A percentile compares a stretch with the other conserved stretches of the same genome.
These are phyloP conservation scores for Beris morrisii DNA, from an alignment of 2,888 invertebrate species.

Conservation along the genomic window DNA sequence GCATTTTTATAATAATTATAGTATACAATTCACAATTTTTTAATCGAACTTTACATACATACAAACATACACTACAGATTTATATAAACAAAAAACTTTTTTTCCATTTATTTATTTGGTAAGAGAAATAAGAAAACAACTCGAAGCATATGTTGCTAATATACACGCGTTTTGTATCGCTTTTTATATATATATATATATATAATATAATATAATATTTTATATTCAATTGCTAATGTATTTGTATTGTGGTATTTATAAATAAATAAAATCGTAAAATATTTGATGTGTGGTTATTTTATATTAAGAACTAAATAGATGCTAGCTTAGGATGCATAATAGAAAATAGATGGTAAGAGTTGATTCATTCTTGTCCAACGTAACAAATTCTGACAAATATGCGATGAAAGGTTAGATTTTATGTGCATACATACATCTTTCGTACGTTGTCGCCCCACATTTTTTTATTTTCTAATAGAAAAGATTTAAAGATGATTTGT, in stretches of 20 bases:
- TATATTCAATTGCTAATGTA: conserved; percentile 30
- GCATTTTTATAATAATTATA: too few relatives aligned
- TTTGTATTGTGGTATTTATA: conserved; percentile 37
- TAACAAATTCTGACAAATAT: too few relatives aligned
- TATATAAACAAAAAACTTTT: conserved; percentile 19
- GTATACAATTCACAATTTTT: too few relatives aligned
- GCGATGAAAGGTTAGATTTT: too few relatives aligned
- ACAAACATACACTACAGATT: conserved; percentile 22
- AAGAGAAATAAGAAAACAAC: conserved; percentile 22
- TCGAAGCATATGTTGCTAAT: conserved; percentile 36
- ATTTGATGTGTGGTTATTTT: neutral
- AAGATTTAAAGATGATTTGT: too few relatives aligned
- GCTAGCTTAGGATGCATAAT: too few relatives aligned
- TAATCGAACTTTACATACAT: neutral
- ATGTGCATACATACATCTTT: too few relatives aligned
- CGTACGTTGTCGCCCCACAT: too few relatives aligned
- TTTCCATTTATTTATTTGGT: conserved; percentile 31
- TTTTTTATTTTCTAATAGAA: too few relatives aligned
- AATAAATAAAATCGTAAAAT: neutral
- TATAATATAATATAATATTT: neutral
- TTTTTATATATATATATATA: conserved; percentile 38
- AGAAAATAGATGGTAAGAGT: too few relatives aligned
- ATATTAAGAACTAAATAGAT: too few relatives aligned
- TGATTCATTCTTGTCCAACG: too few relatives aligned
- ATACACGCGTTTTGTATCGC: conserved; percentile 38